Conservation (phyloP, 2,113 vertebrate species). For the Atrichornis clamosus region DNA sequence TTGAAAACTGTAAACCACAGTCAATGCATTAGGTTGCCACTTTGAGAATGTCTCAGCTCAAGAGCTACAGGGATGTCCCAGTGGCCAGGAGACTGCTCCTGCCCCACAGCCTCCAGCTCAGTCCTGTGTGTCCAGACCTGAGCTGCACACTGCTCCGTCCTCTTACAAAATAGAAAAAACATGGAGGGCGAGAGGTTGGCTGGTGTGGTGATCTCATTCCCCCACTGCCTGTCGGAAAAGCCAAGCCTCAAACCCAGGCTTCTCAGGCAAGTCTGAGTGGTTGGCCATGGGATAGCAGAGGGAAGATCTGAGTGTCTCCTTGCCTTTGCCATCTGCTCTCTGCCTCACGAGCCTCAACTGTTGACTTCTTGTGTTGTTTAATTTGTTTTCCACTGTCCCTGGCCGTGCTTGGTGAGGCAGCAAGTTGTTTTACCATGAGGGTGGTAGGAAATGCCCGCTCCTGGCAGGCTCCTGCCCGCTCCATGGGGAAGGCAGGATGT, state of each 20-base stretch:
- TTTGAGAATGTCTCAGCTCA: not conserved
- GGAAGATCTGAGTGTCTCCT: not conserved
- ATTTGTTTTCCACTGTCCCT: not conserved
- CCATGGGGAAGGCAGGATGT: fast-evolving
- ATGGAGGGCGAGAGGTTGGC: not conserved
- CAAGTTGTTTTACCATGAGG: not conserved
- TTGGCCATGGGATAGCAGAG: not conserved
- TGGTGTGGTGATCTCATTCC: not conserved
- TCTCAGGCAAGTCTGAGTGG: not conserved
- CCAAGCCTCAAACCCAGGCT: not conserved
- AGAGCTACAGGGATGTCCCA: not conserved
- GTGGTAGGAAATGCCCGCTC: not conserved
- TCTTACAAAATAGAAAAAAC: not conserved
- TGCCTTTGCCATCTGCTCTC: not conserved
- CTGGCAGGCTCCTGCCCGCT: not conserved
- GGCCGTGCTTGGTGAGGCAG: not conserved
- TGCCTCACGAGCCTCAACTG: not conserved
- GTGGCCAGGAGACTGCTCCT: not conserved
- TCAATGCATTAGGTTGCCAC: not conserved
- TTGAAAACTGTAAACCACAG: not conserved
- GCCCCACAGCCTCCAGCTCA: not conserved
- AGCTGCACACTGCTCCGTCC: not conserved
- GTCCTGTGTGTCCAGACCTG: not conserved
- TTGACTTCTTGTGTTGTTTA: not conserved
- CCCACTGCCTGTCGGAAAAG: not conserved